phyloP scores from a whole-genome alignment of 1,140 invertebrate species.

The Drosophila parabipectinata region DNA sequence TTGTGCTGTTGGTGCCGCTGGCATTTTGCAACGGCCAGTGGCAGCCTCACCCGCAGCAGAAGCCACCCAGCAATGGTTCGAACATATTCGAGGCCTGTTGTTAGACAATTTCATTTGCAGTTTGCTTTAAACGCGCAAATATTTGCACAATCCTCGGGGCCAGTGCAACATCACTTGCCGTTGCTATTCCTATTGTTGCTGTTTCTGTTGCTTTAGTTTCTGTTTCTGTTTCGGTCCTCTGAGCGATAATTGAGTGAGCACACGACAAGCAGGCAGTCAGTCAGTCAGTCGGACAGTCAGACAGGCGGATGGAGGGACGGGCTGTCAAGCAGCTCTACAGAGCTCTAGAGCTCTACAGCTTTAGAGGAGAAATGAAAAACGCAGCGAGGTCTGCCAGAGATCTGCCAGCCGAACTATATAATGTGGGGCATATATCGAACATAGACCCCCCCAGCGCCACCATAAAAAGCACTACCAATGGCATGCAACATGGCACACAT shows the following conservation, averaged over 20 bases:
- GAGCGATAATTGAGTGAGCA: constrained; percentile 80
- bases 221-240: constrained; percentile 73
- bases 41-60: constrained; percentile 28
- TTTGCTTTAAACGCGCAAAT: constrained; percentile 64
- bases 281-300: constrained; percentile 26
- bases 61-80: constrained; percentile 34
- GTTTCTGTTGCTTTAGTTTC: constrained; percentile 52
- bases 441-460: constrained; percentile 15
- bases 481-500: constrained; percentile 52
- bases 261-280: constrained; percentile 59
- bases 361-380: constrained; percentile 80
- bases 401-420: constrained; percentile 26
- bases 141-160: constrained; percentile 75
- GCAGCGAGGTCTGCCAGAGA: constrained; percentile 67
- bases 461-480: constrained; percentile 13
- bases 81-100: constrained; percentile 53
- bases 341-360: constrained; percentile 37
- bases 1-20: constrained; percentile 3
- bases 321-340: constrained; percentile 37
- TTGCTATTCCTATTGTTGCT: constrained; percentile 27
- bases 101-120: constrained; percentile 77
- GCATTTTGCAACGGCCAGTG: constrained; percentile 53
- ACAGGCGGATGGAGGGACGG: constrained; percentile 17
- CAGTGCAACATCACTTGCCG: constrained; percentile 31
- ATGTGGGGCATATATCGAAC: constrained; percentile 61